phyloP scores from a whole-genome alignment of 2,113 vertebrate species.

The Boleophthalmus pectinirostris region DNA sequence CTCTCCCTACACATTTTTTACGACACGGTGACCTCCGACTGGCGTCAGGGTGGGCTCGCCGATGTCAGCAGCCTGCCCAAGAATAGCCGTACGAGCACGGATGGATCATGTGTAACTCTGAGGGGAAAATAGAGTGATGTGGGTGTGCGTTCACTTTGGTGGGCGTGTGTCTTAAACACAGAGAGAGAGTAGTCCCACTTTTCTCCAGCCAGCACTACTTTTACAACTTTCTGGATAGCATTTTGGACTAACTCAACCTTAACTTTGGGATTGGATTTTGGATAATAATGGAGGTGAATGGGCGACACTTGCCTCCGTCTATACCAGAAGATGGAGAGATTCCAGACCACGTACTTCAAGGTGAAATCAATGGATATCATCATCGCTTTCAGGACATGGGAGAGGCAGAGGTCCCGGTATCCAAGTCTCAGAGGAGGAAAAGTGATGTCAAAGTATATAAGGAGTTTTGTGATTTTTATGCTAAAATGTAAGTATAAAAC shows the following conservation, averaged over 20 bases:
- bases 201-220: slow-evolving; percentile 44
- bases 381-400: slow-evolving; percentile 59
- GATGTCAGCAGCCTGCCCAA: slow-evolving; percentile 74
- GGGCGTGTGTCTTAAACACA: slow-evolving; percentile 30
- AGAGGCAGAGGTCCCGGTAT: slow-evolving; percentile 85
- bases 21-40: slow-evolving; percentile 57
- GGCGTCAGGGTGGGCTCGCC: slow-evolving; percentile 67
- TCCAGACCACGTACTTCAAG: slow-evolving; percentile 36
- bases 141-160: slow-evolving; percentile 34
- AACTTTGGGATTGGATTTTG: background rate
- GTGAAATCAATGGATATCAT: slow-evolving; percentile 63
- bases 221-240: slow-evolving; percentile 38
- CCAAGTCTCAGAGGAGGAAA: slow-evolving; percentile 87
- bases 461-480: slow-evolving; percentile 99
- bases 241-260: background rate
- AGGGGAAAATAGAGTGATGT: slow-evolving; percentile 44
- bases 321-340: slow-evolving; percentile 87
- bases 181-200: slow-evolving; percentile 40
- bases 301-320: slow-evolving; percentile 58
- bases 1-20: background rate
- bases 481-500: slow-evolving; percentile 88
- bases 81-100: slow-evolving; percentile 59
- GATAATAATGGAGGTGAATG: slow-evolving; percentile 76
- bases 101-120: slow-evolving; percentile 32
- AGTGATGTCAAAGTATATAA: slow-evolving; percentile 97